Evolutionary conservation across 2,113 vertebrate genomes (phyloP).

Genomic region (Lophochroa leadbeateri): DNA sequence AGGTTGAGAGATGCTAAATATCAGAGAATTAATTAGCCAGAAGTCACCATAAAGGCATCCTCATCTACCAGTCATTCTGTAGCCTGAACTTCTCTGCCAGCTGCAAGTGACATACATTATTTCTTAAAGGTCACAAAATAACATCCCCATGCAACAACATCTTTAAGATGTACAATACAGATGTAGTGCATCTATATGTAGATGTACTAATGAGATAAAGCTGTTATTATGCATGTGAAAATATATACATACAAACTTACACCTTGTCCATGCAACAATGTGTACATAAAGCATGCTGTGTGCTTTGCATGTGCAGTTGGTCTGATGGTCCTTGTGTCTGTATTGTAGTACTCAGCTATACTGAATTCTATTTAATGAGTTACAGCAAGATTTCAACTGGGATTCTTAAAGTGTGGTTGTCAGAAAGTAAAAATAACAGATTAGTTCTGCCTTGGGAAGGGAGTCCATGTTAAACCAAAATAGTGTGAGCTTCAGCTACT

Average conservation of each 20-base stretch:
- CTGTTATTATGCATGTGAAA: neutral
- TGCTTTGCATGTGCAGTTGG: neutral
- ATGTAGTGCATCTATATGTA: neutral
- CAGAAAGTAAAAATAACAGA: neutral
- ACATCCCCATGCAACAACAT: neutral
- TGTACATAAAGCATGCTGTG: neutral
- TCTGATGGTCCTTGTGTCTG: neutral
- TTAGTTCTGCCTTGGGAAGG: neutral
- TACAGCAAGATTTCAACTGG: neutral
- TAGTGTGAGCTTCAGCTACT: neutral
- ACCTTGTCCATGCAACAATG: neutral
- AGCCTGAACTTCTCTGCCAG: neutral
- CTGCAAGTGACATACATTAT: neutral
- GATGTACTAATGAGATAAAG: neutral
- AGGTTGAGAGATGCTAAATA: neutral
- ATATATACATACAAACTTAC: rapidly evolving
- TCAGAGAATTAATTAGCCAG: neutral
- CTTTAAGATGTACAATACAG: neutral
- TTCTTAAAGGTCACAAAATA: neutral
- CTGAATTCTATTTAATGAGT: neutral
- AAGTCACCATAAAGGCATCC: neutral
- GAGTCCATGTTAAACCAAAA: neutral
- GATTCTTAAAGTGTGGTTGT: neutral
- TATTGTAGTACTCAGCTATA: neutral
- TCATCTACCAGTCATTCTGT: neutral